Evolutionary conservation across 2,888 invertebrate species (phyloP), one percentile per base, ranked within the genome.

Genomic region (Beris morrisii): DNA sequence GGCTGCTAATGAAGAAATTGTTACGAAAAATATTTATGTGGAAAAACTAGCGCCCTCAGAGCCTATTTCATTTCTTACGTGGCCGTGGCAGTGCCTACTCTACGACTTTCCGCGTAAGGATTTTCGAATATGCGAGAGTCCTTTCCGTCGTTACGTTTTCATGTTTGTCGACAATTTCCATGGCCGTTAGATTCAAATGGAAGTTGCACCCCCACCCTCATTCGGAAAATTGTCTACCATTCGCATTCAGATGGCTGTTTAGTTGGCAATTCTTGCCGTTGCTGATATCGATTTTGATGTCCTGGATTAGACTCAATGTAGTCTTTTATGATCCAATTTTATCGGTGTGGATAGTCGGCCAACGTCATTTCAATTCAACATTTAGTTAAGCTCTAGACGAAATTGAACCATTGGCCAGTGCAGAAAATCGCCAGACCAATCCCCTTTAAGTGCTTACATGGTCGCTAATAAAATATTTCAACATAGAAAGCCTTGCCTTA

Each of bases 231-330:
- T 48, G 48, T 48, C 48, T 48, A 12, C 48, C 48, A 48, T 48
- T 48, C 48, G 48, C 48, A 48, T 48, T 48, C 15, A 48, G 48
- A 48, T 48, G 48, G n/a, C 48, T 48, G 15, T 48, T 48, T 48
- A 13, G n/a, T n/a, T 48, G 48, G 48, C 15, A 48, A 48, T 48
- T 13, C 15, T 48, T 48, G n/a, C 13, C 15, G 5, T n/a, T 48
- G 5, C 15, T 6, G n/a, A 48, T 48, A 48, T 48, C 48, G 48
- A 48, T 48, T 44, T 15, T 3, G 15, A 48, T 48, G 15, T 6
- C 48, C 15, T 11, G 12, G 48, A 48, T 48, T 48, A 48, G 48
- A 48, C 13, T 48, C 2, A 48, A 48, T 48, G 48, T 48, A 48
- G 48, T 48, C 48, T 6, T n/a, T 48, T 48, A 48, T 48, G 5